Evolutionary conservation across 2,888 invertebrate species (phyloP).

Genomic region (Cremastinae sp.): DNA sequence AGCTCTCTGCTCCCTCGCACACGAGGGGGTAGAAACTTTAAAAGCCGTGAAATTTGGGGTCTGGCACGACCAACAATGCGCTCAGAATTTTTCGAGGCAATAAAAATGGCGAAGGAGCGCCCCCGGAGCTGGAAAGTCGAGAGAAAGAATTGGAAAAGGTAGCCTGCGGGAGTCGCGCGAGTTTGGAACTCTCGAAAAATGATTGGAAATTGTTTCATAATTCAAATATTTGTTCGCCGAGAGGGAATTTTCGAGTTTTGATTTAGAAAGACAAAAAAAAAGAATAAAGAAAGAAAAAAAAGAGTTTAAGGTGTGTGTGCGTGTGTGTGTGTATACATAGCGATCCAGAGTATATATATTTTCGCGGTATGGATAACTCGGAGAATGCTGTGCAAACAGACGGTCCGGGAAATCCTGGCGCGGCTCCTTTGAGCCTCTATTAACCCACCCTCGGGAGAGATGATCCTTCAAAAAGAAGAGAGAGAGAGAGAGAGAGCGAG

Average conservation of each 20-base stretch:
- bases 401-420: slow-evolving; percentile 27
- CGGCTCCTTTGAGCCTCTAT: slow-evolving; percentile 36
- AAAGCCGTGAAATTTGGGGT: slow-evolving; percentile 44
- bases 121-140: not conserved
- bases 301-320: too few relatives aligned
- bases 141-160: not conserved
- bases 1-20: not conserved
- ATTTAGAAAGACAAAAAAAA: not conserved
- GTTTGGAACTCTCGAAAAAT: too few relatives aligned
- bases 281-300: not conserved
- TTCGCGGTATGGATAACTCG: slow-evolving; percentile 31
- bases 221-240: too few relatives aligned
- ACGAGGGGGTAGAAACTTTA: slow-evolving; percentile 11
- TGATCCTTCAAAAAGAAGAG: not conserved
- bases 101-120: not conserved
- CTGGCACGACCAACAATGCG: slow-evolving; percentile 30
- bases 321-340: too few relatives aligned
- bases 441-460: slow-evolving; percentile 18
- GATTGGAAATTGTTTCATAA: too few relatives aligned
- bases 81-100: not conserved
- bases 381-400: slow-evolving; percentile 42
- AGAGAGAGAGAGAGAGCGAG: slow-evolving; percentile 5
- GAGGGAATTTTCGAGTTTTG: slow-evolving; percentile 6
- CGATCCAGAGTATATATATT: too few relatives aligned
- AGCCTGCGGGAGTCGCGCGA: too few relatives aligned